phyloP scores from a whole-genome alignment of 2,113 vertebrate species.

The Athene cunicularia region DNA sequence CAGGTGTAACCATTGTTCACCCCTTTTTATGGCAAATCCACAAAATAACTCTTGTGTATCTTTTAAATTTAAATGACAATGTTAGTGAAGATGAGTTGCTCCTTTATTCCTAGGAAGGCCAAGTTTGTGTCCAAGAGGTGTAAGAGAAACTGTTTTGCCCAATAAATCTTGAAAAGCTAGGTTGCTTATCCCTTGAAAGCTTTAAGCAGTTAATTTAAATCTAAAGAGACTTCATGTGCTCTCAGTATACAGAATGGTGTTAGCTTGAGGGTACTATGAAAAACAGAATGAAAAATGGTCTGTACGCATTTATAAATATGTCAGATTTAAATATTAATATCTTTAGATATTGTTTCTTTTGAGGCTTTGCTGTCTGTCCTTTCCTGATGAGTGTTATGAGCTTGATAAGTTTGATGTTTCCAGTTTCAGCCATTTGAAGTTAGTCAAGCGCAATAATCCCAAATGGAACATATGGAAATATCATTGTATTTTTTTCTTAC shows the following conservation, averaged over 20 bases:
- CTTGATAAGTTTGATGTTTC: neutral
- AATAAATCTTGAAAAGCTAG: neutral
- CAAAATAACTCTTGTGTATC: rapidly evolving
- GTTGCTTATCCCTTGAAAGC: neutral
- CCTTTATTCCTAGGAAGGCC: rapidly evolving
- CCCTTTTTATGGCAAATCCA: rapidly evolving
- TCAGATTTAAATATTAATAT: slow-evolving; percentile 19
- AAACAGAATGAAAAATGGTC: neutral
- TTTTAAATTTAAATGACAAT: neutral
- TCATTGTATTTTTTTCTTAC: neutral
- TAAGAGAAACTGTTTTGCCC: neutral
- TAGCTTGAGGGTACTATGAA: neutral
- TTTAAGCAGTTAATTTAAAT: neutral
- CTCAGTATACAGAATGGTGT: neutral
- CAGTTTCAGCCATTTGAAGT: neutral
- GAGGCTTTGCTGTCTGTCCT: neutral
- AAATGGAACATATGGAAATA: neutral
- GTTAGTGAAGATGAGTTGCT: rapidly evolving
- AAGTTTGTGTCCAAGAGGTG: neutral
- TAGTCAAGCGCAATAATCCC: neutral
- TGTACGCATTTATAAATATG: neutral
- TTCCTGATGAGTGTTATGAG: neutral
- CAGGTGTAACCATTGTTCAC: neutral
- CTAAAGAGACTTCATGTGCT: neutral
- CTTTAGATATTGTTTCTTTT: neutral